Base-by-base conservation (phyloP, 2,113 vertebrate genomes). In the Protobothrops mucrosquamatus region DNA sequence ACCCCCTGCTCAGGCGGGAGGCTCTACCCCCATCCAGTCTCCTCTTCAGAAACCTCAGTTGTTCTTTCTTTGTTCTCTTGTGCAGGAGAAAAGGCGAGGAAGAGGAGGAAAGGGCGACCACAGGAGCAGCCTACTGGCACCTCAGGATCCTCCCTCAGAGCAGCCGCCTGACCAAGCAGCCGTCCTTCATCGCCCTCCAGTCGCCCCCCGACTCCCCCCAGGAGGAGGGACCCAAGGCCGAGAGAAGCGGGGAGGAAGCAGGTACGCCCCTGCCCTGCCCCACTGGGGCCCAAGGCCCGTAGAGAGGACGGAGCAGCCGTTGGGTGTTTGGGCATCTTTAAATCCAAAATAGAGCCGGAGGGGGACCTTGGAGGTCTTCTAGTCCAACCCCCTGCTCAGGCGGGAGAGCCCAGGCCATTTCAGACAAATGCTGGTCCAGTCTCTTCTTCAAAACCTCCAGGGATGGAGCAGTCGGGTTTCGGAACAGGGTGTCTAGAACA, bases 151-250 rank as follows among this genome's bases (percentile, higher is more conserved):
- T 9, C 6, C 74, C 92, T 0, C 89, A 94, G 29, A 93, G 92
- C 55, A 74, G 87, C 51, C 92, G 92, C 56, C 95, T 97, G 23
- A 91, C 92, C 94, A 98, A 95, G 74, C 97, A 99, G 90, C 99
- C 99, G 0, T 98, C 99, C 59, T 99, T 98, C 97, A 99, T 99
- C 95, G 98, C 99, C 39, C 98, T 99, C 86, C 98, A 97, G 91
- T 99, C 98, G 85, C 98, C 99, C 0, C 97, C 98, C 0, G 97
- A 98, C 57, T 98, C 98, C 1, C 95, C 98, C 0, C 89, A 97
- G 12, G 95, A 61, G 85, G 6, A 94, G 91, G 14, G 59, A 26
- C 93, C 86, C 95, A 92, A 59, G 48, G 20, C 85, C 7, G 94
- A 96, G 92, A 89, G 26, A 39, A 87, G 97, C 0, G 96, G 89